Evolutionary conservation across 35 echinoderm and acorn worm species (phyloP), one percentile per base, ranked within the genome.

Genomic region (Lytechinus pictus): DNA sequence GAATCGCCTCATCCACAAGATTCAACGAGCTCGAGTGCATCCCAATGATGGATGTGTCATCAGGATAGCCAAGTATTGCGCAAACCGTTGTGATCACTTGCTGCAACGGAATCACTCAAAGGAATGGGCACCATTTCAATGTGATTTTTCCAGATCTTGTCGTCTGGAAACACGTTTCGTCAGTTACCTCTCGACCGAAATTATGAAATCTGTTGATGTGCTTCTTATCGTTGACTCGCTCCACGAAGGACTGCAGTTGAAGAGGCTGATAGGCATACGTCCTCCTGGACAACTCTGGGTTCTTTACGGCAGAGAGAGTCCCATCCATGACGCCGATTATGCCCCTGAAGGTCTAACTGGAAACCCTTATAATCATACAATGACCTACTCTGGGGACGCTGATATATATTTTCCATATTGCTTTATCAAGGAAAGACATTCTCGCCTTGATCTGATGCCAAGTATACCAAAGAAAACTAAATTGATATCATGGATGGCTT

Each of bases 401-500:
- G 91, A 93, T 93, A 93, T 93, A 8, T 54, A 54, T 57, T 93
- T 57, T 10, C 91, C 91, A 27, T 93, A 54, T 21, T 51, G 52
- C 53, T 21, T 11, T 51, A 12, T 51, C 1, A 27, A 89, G 54
- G 57, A 54, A 54, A 19, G 10, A 56, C 9, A 55, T 24, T 8
- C 10, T 21, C 91, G 53, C n/a, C 24, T 8, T 19, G 44, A 91
- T 72, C 92, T 51, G 5, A 21, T 71, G 24, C 61, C 61, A 71
- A 71, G 24, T 13, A 21, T 71, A 71, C 61, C 61, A 71, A 71
- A 71, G 61, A 97, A 96, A 54, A 94, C 94, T 10, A 88, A 94
- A 52, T 66, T 96, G 29, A 92, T 96, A 3, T 72, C 87, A 0
- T 97, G 96, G 97, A 97, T 96, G 61, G 94, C 28, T 4, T 96